These are phyloP conservation scores for Gopherus flavomarginatus DNA, from an alignment of 2,113 vertebrate genomes.

Conservation along the genomic window DNA sequence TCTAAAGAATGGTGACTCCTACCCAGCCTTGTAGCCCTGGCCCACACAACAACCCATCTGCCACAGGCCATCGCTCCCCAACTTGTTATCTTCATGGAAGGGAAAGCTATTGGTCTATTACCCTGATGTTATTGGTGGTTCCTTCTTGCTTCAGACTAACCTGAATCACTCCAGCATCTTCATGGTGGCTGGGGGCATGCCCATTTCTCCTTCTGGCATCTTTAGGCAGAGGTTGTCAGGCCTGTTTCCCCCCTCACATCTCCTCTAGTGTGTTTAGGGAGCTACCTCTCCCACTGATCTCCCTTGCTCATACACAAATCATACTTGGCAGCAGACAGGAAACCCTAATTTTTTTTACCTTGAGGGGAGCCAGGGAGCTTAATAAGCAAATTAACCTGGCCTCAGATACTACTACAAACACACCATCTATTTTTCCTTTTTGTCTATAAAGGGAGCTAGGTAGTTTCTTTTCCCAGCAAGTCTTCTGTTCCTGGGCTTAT, in stretches of 20 bases:
- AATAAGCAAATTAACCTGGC: not conserved
- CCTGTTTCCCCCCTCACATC: not conserved
- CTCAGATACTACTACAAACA: not conserved
- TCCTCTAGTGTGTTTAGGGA: not conserved
- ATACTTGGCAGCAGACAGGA: not conserved
- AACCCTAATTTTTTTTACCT: not conserved
- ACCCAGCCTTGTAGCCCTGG: too few relatives aligned
- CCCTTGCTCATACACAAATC: accelerated
- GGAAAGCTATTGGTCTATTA: not conserved
- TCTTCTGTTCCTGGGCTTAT: not conserved
- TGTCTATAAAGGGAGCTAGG: not conserved
- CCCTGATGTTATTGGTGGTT: too few relatives aligned
- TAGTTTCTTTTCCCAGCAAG: not conserved
- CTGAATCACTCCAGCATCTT: not conserved
- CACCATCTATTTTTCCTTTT: not conserved
- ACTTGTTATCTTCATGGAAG: not conserved
- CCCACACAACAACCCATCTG: too few relatives aligned
- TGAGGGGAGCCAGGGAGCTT: not conserved
- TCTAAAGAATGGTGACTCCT: too few relatives aligned
- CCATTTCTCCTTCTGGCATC: not conserved
- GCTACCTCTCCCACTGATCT: not conserved
- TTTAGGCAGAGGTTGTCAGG: not conserved
- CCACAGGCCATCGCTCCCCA: too few relatives aligned
- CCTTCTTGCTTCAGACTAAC: not conserved
- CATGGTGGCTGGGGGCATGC: not conserved